Evolutionary conservation across 1,140 invertebrate species (phyloP).

Genomic region (Melanaphis sacchari): DNA sequence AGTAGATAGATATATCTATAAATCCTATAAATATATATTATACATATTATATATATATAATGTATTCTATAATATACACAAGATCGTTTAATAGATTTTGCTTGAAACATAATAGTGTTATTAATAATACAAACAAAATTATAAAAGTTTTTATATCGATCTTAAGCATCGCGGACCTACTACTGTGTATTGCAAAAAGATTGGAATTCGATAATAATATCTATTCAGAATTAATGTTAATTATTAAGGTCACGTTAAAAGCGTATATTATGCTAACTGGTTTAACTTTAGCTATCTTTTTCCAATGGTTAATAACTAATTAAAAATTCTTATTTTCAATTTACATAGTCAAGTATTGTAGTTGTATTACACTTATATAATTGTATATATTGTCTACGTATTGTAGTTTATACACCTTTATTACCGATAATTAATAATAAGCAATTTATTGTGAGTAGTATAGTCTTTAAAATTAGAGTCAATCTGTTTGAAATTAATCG

Average conservation of each 20-base stretch:
- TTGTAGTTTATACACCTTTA: background rate
- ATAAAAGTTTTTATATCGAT: constrained; percentile 35
- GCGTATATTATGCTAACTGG: background rate
- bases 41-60: too few species aligned
- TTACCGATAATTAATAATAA: background rate
- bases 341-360: background rate
- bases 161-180: background rate
- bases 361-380: background rate
- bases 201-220: background rate
- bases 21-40: too few species aligned
- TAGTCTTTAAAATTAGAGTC: background rate
- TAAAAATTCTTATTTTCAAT: background rate
- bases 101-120: background rate
- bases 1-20: background rate
- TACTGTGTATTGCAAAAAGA: constrained; percentile 24
- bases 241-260: constrained; percentile 13
- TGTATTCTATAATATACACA: background rate
- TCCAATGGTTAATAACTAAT: background rate
- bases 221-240: background rate
- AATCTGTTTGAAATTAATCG: background rate
- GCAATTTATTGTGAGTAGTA: background rate
- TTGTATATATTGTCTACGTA: background rate
- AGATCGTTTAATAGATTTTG: constrained; percentile 15
- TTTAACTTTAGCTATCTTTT: background rate
- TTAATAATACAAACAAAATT: constrained; percentile 37